Base-by-base conservation (phyloP, 2,113 vertebrate species). In the Xiphophorus maculatus region DNA sequence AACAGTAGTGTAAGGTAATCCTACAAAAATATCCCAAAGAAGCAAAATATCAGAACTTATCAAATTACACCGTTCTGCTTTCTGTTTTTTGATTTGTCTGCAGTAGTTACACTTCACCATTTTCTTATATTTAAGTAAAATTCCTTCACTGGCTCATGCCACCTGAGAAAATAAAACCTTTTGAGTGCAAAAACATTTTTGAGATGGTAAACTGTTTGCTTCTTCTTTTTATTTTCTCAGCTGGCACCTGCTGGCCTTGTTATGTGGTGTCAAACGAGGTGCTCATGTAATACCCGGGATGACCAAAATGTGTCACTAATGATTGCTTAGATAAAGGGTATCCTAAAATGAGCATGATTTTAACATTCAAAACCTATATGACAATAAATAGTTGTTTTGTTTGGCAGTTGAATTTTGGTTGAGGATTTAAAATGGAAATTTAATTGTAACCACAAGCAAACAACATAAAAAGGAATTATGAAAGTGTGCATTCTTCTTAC, bases 161-260 rank as follows among this genome's bases (percentile, higher is more conserved):
- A 67, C 37, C 65, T 67, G 65, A 67, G 37, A 42, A 42, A 67
- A 67, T 67, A 67, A 44, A 44, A 42, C 15, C 6, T 10, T 2
- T 65, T 8, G 19, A 33, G 63, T 35, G 19, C 9, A 35, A 25
- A 65, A 32, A 35, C 14, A 22, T 65, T 65, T 11, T 27, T 12
- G 19, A 33, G 12, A 12, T 65, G 1, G 5, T 19, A 65, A 65
- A 25, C 32, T 13, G 63, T 25, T 22, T 19, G 9, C 35, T 12
- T 25, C 32, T 28, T 14, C 14, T 3, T 67, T 66, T 67, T 67
- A 44, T 67, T 67, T 67, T 67, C 37, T 67, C 65, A 67, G 65
- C 65, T 67, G 65, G 37, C 2, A 32, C 62, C 62, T 63, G 29
- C 13, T 63, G 62, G 15, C 8, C 29, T 32, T 15, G 11, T 62